These are phyloP conservation scores for Dysmachus trigonus DNA, from an alignment of 2,888 invertebrate species.

Conservation along the genomic window DNA sequence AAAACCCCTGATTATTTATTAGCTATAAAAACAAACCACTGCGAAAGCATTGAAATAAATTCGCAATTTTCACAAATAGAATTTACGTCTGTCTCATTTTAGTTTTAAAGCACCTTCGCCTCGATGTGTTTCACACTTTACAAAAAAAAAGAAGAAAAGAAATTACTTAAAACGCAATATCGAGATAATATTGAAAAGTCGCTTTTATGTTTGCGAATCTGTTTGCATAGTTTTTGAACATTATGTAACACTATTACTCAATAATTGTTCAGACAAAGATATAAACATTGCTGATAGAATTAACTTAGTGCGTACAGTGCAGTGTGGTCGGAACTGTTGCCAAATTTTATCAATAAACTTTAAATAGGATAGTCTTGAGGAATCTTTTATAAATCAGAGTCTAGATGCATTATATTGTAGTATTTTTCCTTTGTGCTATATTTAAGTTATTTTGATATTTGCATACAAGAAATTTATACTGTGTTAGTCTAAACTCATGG, in stretches of 20 bases:
- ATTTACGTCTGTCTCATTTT: neutral
- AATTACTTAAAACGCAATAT: neutral
- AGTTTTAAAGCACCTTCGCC: neutral
- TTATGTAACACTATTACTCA: neutral
- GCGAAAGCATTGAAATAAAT: neutral
- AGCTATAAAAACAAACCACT: neutral
- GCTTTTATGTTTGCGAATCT: neutral
- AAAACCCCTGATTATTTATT: neutral
- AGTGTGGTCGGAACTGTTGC: neutral
- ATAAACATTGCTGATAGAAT: neutral
- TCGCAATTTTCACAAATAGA: neutral
- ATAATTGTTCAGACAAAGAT: neutral
- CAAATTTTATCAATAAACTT: neutral
- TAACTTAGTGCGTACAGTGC: neutral
- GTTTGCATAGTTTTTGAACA: neutral
- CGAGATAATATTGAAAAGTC: neutral
- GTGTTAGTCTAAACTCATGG: too few relatives aligned
- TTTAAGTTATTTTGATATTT: neutral
- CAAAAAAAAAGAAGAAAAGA: neutral
- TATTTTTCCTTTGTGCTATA: neutral
- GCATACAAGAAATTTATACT: too few relatives aligned
- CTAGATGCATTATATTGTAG: neutral
- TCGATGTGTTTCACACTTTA: neutral
- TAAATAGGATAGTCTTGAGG: neutral
- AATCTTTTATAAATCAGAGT: neutral